Evolutionary conservation across 2,888 invertebrate genomes (phyloP).

Genomic region (Bursaphelenchus okinawaensis): DNA sequence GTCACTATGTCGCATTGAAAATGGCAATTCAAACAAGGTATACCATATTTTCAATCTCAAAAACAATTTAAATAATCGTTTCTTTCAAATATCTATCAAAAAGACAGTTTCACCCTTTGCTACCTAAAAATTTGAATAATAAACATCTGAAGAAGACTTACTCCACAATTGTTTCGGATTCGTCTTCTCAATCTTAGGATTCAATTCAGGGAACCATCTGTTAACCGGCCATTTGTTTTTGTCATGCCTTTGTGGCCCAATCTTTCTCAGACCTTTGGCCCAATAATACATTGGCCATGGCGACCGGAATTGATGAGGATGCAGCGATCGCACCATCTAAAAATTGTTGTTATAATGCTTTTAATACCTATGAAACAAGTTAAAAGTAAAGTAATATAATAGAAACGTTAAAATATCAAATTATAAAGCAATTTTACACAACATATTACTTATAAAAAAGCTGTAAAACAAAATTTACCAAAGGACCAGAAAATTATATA

Average conservation of each 20-base stretch:
- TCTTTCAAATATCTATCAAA: too few relatives aligned
- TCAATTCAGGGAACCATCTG: constrained; percentile 51
- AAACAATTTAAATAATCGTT: too few relatives aligned
- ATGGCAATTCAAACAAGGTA: too few relatives aligned
- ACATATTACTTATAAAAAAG: too few relatives aligned
- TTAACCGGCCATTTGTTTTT: constrained; percentile 50
- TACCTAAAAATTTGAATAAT: neutral
- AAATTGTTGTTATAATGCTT: neutral
- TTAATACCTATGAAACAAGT: too few relatives aligned
- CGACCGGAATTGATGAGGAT: constrained; percentile 39
- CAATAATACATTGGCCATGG: constrained; percentile 57
- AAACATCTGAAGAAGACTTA: constrained; percentile 17
- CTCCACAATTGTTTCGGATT: constrained; percentile 41
- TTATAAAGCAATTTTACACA: too few relatives aligned
- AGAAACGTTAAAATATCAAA: too few relatives aligned
- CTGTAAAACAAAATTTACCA: too few relatives aligned
- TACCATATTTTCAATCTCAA: too few relatives aligned
- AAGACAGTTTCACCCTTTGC: neutral
- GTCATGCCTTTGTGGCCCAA: constrained; percentile 46
- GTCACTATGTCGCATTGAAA: too few relatives aligned
- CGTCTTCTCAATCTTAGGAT: constrained; percentile 47
- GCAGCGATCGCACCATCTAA: constrained; percentile 41
- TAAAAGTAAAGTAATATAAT: too few relatives aligned
- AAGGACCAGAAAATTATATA: too few relatives aligned
- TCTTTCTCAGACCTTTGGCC: constrained; percentile 46